phyloP scores from a whole-genome alignment of 2,888 invertebrate genomes.

The Entomobrya multifasciata region DNA sequence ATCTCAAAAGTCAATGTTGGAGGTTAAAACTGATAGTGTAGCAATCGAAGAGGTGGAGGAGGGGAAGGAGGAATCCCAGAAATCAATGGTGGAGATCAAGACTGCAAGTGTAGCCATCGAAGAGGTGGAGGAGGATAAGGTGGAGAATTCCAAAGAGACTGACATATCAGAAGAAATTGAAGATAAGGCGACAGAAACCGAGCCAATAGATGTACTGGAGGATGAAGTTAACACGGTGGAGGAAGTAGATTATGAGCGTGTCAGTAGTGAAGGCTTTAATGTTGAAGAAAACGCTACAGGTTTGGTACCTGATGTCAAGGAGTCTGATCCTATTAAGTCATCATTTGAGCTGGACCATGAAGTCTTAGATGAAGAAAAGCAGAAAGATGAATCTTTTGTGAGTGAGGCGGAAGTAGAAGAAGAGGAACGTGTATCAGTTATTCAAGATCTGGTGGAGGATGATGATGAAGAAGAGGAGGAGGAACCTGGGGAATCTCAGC shows the following conservation, averaged over 20 bases:
- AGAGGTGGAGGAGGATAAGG: no score
- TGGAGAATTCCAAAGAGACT: no score
- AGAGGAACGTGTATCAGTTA: no score
- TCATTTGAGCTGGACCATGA: no score
- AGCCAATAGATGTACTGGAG: not conserved
- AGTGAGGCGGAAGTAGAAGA: no score
- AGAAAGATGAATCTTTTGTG: not conserved
- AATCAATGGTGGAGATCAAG: not conserved
- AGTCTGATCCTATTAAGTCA: not conserved
- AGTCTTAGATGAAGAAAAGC: not conserved
- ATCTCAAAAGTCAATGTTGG: no score
- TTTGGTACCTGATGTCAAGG: not conserved
- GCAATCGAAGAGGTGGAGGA: no score
- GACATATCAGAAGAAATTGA: not conserved
- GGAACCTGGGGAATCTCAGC: not conserved
- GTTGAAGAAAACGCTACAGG: not conserved
- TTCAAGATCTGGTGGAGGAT: not conserved
- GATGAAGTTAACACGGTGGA: no score
- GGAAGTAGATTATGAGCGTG: no score
- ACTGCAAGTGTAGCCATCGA: no score
- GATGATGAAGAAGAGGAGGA: not conserved
- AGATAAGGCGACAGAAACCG: slow-evolving; percentile 10
- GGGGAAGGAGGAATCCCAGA: not conserved
- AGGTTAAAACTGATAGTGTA: no score
- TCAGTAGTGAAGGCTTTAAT: no score